Conservation (phyloP, 2,797 vertebrate species). For the Brotula barbata region DNA sequence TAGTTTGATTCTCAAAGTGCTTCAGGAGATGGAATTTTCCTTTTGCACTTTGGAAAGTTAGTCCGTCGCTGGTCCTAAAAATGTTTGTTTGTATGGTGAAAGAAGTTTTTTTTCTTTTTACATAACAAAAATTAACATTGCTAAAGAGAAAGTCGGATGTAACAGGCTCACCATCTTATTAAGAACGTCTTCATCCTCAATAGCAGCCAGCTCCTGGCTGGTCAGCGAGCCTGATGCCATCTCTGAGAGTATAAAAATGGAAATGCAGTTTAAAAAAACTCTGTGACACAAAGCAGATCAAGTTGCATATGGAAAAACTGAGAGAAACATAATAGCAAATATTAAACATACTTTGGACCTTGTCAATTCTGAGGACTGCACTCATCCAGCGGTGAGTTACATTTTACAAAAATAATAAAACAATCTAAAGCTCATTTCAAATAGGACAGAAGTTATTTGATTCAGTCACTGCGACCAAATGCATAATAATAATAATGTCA, state of each 20-base stretch:
- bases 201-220: slow-evolving; percentile 79
- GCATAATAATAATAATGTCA: slow-evolving; percentile 7
- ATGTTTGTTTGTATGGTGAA: background rate
- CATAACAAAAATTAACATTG: background rate
- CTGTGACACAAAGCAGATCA: too few relatives aligned
- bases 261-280: too few relatives aligned
- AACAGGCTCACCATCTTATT: slow-evolving; percentile 88
- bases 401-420: too few relatives aligned
- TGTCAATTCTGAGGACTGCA: too few relatives aligned
- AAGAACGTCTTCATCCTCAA: slow-evolving; percentile 90
- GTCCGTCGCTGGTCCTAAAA: background rate
- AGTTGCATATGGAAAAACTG: background rate
- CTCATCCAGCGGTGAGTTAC: too few relatives aligned
- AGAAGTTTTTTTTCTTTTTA: background rate
- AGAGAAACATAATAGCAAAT: background rate
- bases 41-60: background rate
- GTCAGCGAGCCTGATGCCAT: slow-evolving; percentile 71
- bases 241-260: too few relatives aligned
- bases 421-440: too few relatives aligned
- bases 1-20: too few relatives aligned
- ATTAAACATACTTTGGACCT: too few relatives aligned
- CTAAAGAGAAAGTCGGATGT: background rate
- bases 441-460: too few relatives aligned
- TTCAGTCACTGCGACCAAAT: too few relatives aligned
- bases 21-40: too few relatives aligned